Conservation (phyloP, 2,888 invertebrate species). For the Malachius bipustulatus region DNA sequence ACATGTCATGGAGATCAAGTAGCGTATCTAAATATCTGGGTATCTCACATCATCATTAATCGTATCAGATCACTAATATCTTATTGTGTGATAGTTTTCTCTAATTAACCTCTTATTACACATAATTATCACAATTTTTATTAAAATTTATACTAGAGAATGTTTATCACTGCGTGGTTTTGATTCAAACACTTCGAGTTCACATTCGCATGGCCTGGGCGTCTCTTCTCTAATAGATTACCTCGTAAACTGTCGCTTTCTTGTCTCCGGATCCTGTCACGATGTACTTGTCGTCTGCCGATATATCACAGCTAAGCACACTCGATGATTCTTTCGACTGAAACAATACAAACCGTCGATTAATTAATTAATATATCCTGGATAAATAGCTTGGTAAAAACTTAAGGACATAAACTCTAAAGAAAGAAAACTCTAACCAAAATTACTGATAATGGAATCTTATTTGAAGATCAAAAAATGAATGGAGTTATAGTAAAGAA, state of each 20-base stretch:
- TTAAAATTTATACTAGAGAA: slow-evolving; percentile 24
- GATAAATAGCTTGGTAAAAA: no score
- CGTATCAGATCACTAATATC: slow-evolving; percentile 28
- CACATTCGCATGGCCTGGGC: background rate
- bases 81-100: slow-evolving; percentile 17
- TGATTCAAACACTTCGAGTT: background rate
- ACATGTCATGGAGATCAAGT: slow-evolving; percentile 37
- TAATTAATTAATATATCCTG: background rate
- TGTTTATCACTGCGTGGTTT: slow-evolving; percentile 7
- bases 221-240: slow-evolving; percentile 53
- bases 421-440: no score
- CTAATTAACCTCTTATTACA: slow-evolving; percentile 26
- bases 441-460: no score
- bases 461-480: no score
- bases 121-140: slow-evolving; percentile 31
- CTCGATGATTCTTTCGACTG: slow-evolving; percentile 94
- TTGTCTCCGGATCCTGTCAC: slow-evolving; percentile 97
- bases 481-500: no score
- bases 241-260: slow-evolving; percentile 95
- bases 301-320: slow-evolving; percentile 96
- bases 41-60: slow-evolving; percentile 27
- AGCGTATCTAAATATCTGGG: slow-evolving; percentile 25
- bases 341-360: slow-evolving; percentile 30
- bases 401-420: no score
- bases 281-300: slow-evolving; percentile 94